Percentiles rank a stretch among this genome's conserved stretches.
Conservation (phyloP, 2,113 vertebrate genomes). For the Columbina picui region DNA sequence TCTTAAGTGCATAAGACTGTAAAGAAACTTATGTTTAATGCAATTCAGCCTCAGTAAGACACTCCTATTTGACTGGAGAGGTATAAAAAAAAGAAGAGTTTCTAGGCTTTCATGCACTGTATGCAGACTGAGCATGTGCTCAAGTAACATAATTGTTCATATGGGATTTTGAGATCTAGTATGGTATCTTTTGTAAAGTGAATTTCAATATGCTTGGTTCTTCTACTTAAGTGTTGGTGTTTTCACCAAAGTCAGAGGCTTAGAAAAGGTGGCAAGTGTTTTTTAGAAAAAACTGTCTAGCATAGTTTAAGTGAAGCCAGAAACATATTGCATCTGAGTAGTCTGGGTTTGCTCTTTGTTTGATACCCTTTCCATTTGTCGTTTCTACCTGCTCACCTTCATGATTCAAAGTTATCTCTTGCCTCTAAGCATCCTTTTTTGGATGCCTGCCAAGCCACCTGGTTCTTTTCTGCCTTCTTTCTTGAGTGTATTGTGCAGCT, state of each 20-base stretch:
- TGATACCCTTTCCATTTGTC: not conserved
- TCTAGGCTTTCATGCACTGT: not conserved
- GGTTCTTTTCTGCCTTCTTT: not conserved
- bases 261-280: not conserved
- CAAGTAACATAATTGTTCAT: not conserved
- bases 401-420: constrained; percentile 25
- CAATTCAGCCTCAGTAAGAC: not conserved
- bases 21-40: not conserved
- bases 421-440: not conserved
- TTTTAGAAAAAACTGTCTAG: not conserved
- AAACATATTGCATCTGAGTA: not conserved
- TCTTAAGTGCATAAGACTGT: not conserved
- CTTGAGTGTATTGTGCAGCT: not conserved
- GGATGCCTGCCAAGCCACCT: constrained; percentile 24
- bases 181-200: not conserved
- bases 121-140: not conserved
- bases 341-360: not conserved
- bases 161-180: not conserved
- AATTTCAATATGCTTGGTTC: not conserved
- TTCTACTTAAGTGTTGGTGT: not conserved
- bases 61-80: not conserved
- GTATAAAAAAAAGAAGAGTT: not conserved
- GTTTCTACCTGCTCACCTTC: not conserved
- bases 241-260: not conserved
- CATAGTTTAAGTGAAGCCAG: not conserved